Conservation (phyloP, 23 tunicate species). For the Trididemnum miniatum region DNA sequence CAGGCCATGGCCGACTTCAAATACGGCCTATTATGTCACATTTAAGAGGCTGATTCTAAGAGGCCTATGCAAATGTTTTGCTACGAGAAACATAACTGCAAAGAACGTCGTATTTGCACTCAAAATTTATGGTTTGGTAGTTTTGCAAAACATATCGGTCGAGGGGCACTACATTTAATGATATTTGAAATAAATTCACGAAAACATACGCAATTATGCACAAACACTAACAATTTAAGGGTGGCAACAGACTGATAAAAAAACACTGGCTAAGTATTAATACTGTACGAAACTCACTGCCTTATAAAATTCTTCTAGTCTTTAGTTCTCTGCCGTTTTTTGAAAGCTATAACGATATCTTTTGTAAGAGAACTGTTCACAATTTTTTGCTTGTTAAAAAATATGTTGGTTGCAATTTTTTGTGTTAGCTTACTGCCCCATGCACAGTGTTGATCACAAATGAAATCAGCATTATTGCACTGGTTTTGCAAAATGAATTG, state of each 20-base stretch:
- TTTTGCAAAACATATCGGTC: background rate
- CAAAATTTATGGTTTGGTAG: background rate
- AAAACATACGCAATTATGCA: constrained; percentile 4
- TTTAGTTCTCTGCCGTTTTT: constrained; percentile 16
- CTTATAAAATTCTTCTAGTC: background rate
- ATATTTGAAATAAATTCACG: background rate
- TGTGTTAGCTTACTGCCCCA: background rate
- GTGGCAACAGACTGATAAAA: background rate
- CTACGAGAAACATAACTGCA: background rate
- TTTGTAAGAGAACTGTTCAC: background rate
- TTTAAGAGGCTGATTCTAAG: constrained; percentile 5
- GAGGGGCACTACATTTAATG: background rate
- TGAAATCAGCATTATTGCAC: constrained; percentile 7
- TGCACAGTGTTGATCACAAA: background rate
- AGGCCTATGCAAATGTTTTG: background rate
- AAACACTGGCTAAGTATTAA: background rate
- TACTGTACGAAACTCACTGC: background rate
- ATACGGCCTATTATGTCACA: constrained; percentile 17
- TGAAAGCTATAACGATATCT: background rate
- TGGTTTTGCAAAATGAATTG: background rate
- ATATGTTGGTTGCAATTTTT: constrained; percentile 5
- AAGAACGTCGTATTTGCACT: background rate
- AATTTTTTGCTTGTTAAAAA: constrained; percentile 21
- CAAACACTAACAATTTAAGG: constrained; percentile 2
- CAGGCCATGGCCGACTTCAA: constrained; percentile 10